Base-by-base conservation (phyloP, 2,113 vertebrate genomes). In the Anser cygnoides region DNA sequence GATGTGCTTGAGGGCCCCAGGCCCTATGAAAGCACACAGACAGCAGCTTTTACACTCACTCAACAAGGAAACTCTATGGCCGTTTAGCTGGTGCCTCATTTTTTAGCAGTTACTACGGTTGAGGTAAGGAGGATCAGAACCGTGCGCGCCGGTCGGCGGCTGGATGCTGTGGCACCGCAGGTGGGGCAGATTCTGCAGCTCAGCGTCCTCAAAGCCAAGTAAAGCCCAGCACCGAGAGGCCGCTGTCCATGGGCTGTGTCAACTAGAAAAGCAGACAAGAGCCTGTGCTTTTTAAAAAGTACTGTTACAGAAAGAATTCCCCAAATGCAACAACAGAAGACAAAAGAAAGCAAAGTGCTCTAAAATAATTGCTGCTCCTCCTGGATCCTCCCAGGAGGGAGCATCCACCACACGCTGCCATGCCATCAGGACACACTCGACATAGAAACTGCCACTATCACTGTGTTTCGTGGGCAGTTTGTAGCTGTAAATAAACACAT, bases 21-120 rank as follows among this genome's bases (percentile, higher is more conserved):
- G 52, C 0, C 0, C n/a, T 35, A 19, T 17, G 28, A 58, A 33
- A 50, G 35, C 41, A 25, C 22, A 10, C 0, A 5, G 49, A 26
- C 29, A 50, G 61, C 55, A 52, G 43, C 49, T 81, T 23, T 58
- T 44, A 21, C 9, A 6, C 50, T 43, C 25, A 13, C 35, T 46
- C 76, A 41, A 7, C 17, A 33, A 33, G 37, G 9, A 18, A 54
- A 55, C n/a, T 50, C 46, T 9, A 4, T 0, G 13, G 21, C 14
- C 12, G 17, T 23, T 37, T 15, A n/a, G 37, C 55, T 39, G 73
- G 25, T 1, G 3, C 46, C 37, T 41, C 39, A 3, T 17, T 61
- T 73, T 79, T 79, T 43, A 33, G 12, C 46, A 28, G 39, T 61
- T 31, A 33, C 71, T 58, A 26, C 59, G 31, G 29, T 35, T 83